These are phyloP conservation scores for Zaprionus inermis DNA, from an alignment of 1,140 invertebrate genomes.

Conservation along the genomic window DNA sequence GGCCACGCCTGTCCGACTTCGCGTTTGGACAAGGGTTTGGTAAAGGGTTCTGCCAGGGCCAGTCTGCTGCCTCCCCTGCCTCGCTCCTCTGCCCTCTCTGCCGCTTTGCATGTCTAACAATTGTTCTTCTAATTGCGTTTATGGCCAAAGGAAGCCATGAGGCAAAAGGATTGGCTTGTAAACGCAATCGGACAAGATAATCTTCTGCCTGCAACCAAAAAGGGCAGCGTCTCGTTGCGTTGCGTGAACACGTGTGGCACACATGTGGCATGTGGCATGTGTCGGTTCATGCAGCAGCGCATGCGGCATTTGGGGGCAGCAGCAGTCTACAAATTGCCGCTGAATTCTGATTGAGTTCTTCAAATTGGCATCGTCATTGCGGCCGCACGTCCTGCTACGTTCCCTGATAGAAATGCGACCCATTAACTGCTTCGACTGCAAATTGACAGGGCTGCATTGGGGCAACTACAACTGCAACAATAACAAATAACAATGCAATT, in stretches of 20 bases:
- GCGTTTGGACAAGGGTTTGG: slow-evolving; percentile 39
- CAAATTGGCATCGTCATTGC: slow-evolving; percentile 60
- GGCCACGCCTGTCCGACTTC: slow-evolving; percentile 27
- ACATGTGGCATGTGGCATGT: slow-evolving; percentile 58
- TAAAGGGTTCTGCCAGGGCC: not conserved
- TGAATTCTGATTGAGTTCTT: slow-evolving; percentile 63
- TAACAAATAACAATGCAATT: slow-evolving; percentile 57
- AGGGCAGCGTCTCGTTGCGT: slow-evolving; percentile 40
- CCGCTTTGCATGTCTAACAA: slow-evolving; percentile 82
- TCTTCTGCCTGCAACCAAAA: slow-evolving; percentile 64
- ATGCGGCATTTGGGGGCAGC: slow-evolving; percentile 54
- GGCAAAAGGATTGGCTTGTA: slow-evolving; percentile 61
- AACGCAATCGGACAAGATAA: slow-evolving; percentile 83
- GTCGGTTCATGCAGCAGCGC: slow-evolving; percentile 23
- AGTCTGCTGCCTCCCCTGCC: not conserved
- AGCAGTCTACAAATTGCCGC: slow-evolving; percentile 65
- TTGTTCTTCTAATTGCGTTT: slow-evolving; percentile 83
- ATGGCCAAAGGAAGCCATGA: slow-evolving; percentile 55
- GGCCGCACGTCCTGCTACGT: slow-evolving; percentile 20
- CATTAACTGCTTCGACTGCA: slow-evolving; percentile 62
- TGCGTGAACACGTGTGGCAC: slow-evolving; percentile 43
- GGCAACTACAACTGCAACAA: slow-evolving; percentile 27
- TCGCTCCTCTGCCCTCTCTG: not conserved
- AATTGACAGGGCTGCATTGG: slow-evolving; percentile 59
- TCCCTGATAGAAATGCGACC: slow-evolving; percentile 58